phyloP scores from a whole-genome alignment of 1,140 invertebrate genomes.

The Cyphomyrmex costatus region DNA sequence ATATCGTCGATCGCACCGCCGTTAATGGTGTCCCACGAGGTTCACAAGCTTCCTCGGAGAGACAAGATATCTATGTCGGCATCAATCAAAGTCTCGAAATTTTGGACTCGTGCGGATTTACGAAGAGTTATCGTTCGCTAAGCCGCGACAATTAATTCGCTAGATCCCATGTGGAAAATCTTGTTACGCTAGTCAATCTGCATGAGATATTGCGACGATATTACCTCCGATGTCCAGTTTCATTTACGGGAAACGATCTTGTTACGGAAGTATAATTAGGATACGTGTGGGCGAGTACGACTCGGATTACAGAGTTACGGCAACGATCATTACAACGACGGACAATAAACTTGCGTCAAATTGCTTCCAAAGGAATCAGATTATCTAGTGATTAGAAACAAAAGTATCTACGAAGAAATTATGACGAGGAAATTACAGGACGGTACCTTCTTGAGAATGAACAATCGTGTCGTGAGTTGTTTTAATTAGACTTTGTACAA shows the following conservation, averaged over 20 bases:
- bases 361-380: slow-evolving; percentile 4
- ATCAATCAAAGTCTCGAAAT: slow-evolving; percentile 48
- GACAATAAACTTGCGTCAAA: not conserved
- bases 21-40: slow-evolving; percentile 29
- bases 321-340: not conserved
- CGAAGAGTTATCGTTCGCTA: not conserved
- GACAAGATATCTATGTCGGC: not conserved
- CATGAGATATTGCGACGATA: slow-evolving; percentile 6
- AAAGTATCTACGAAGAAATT: not conserved
- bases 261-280: slow-evolving; percentile 31
- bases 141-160: slow-evolving; percentile 21
- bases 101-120: not conserved
- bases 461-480: not conserved
- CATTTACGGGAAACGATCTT: slow-evolving; percentile 21
- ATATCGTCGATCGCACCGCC: slow-evolving; percentile 46
- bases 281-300: slow-evolving; percentile 32
- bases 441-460: not conserved
- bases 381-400: slow-evolving; percentile 11
- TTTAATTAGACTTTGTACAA: not conserved
- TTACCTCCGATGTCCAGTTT: not conserved
- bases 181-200: not conserved
- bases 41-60: not conserved
- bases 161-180: not conserved
- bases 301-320: slow-evolving; percentile 21
- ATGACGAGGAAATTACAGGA: not conserved